These are phyloP conservation scores for Phoenicopterus ruber DNA, from an alignment of 2,113 vertebrate genomes.

Conservation along the genomic window DNA sequence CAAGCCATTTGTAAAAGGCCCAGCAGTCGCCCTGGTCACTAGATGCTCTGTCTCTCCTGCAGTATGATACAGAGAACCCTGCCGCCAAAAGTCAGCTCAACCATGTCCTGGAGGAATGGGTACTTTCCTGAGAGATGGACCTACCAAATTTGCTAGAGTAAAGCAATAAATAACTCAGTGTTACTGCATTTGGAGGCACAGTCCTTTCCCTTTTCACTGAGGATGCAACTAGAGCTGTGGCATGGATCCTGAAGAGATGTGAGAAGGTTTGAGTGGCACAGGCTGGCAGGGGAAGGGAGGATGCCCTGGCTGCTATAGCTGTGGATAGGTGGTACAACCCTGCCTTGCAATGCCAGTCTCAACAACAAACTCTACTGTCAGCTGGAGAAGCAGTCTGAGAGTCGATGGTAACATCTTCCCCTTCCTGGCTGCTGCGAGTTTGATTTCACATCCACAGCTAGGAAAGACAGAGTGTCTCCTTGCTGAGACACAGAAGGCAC, in stretches of 20 bases:
- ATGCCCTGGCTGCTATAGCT: not conserved
- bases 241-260: not conserved
- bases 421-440: not conserved
- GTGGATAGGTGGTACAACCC: not conserved
- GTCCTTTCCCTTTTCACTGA: not conserved
- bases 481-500: not conserved
- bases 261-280: not conserved
- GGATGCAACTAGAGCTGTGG: not conserved
- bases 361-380: not conserved
- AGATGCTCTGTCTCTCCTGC: not conserved
- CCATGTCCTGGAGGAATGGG: not conserved
- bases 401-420: not conserved
- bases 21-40: not conserved
- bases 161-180: not conserved
- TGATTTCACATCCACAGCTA: not conserved
- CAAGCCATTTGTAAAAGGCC: not conserved
- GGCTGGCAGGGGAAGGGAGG: not conserved
- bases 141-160: not conserved
- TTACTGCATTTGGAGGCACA: not conserved
- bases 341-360: not conserved
- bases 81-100: not conserved
- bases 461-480: not conserved
- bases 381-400: not conserved
- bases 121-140: not conserved
- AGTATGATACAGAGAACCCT: not conserved